Base-by-base conservation (phyloP, 2,888 invertebrate species). In the Acleris laterana region DNA sequence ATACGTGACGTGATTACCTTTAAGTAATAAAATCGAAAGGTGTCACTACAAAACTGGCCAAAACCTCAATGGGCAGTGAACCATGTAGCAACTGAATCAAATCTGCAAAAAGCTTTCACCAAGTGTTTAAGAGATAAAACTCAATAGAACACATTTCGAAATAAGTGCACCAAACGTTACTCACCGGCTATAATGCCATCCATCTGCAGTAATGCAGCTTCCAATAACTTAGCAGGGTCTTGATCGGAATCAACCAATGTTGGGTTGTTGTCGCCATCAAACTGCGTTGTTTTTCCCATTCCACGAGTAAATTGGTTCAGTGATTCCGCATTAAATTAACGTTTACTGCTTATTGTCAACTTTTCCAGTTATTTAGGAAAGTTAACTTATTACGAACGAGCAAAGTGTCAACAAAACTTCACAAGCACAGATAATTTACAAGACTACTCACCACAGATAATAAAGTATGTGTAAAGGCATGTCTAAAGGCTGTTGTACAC, bases 191-290 rank as follows among this genome's bases (percentile, higher is more conserved):
- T 96, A 79, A 97, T 96, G 62, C 97, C 97, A 88, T 98, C 98
- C 96, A 98, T 97, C 89, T 97, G 97, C 81, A 97, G 94, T 66
- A 98, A 93, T 50, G 97, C 97, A 72, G 97, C 96, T 83, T 97
- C 97, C 81, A 98, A 92, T 89, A 97, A 94, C 88, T 96, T 96
- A 78, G 97, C 96, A 69, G 97, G 97, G 88, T 97, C 97, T 63
- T 97, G 96, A 85, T 97, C 97, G 58, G 94, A 88, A 77, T 72
- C 72, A 17, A 67, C 60, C 72, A 84, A 85, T 75, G 92, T 88
- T 78, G 89, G 91, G 77, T 91, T 91, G 80, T 91, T 91, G 75
- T 92, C 93, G 78, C 87, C 90, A 89, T 92, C 92, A 80, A 92
- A 84, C 73, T 89, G 88, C 66, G 87, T 88, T 69, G 87, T 77